Base-by-base conservation (phyloP, 2,113 vertebrate species). In the Prunella fulvescens region DNA sequence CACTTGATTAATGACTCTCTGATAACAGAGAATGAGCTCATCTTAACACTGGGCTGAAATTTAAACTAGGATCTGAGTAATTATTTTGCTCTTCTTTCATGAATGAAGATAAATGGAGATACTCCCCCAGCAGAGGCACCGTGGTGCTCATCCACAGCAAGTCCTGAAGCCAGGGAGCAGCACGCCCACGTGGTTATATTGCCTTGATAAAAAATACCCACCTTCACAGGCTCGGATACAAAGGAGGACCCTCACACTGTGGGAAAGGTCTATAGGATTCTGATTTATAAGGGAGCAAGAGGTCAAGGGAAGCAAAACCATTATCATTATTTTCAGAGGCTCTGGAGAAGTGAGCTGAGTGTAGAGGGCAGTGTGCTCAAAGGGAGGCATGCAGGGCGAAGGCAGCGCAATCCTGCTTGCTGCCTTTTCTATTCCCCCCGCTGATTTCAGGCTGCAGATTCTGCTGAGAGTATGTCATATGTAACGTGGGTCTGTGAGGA, bases 231-330 rank as follows among this genome's bases (percentile, higher is more conserved):
- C 92, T 67, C 0, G 1, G 86, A 65, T 51, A 88, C 3, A 69
- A 80, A 96, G 94, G 91, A 95, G 78, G 62, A 73, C 86, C 82
- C 84, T 88, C 22, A 0, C 80, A 23, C 74, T 86, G 82, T 92
- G 93, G 94, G 94, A 96, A 94, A 96, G 94, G 96, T 96, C 90
- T 95, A 85, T 94, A 88, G 83, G 95, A 82, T 86, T 93, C 92
- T 97, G 96, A 97, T 97, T 97, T 97, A 97, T 96, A 94, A 90
- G 76, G 81, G 90, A 90, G 62, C 94, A 86, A 61, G 87, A 95
- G 95, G 93, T 97, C 95, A 96, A 96, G 96, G 95, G 86, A 94
- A 97, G 90, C 60, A 96, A 95, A 97, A 20, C 93, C 85, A 95
- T 96, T 96, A 97, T 92, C 93, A 84, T 97, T 95, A 95, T 94